Evolutionary conservation across 2,888 invertebrate genomes (phyloP), one percentile per base, ranked within the genome.

Genomic region (Drosophila diplacantha): DNA sequence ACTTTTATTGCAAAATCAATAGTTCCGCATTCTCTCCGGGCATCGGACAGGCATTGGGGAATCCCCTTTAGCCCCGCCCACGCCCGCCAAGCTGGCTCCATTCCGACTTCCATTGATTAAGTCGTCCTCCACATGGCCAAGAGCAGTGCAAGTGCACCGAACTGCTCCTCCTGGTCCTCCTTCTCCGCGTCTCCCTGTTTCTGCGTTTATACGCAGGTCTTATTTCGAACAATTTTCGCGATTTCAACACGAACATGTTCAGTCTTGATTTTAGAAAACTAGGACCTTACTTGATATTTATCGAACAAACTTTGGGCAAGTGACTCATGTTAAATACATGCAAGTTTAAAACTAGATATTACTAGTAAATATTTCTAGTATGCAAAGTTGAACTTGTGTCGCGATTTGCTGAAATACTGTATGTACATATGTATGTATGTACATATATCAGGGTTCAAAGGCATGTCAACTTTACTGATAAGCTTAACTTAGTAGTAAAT

Each of bases 1-100:
- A 85, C 68, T 81, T 72, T 70, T 58, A 66, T 58, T 50, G 68
- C 67, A 73, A 73, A 83, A 85, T 86, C 85, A 81, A 85, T 85
- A 83, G 46, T 69, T 65, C 71, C 75, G 75, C 81, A 82, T 82
- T 72, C 32, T 37, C 34, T 34, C 14, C 31, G 44, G 46, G 39
- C 62, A 43, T 18, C n/a, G 22, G 12, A 16, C 24, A 37, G 46
- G 43, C 62, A 39, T 18, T 16, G 22, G 12, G 24, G 24, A 14
- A 29, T 20, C 44, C 43, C 46, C 56, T 12, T 29, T 22, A 9
- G 18, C 39, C 41, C 57, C 37, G 47, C 22, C 35, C 29, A 39
- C 60, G 43, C 49, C 37, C 50, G 44, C 39, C 38, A 47, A 2
- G n/a, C 51, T 53, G 53, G 41, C 55, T 38, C 29, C 58, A 37